Evolutionary conservation across 2,113 vertebrate genomes (phyloP).

Genomic region (Marmota flaviventris): DNA sequence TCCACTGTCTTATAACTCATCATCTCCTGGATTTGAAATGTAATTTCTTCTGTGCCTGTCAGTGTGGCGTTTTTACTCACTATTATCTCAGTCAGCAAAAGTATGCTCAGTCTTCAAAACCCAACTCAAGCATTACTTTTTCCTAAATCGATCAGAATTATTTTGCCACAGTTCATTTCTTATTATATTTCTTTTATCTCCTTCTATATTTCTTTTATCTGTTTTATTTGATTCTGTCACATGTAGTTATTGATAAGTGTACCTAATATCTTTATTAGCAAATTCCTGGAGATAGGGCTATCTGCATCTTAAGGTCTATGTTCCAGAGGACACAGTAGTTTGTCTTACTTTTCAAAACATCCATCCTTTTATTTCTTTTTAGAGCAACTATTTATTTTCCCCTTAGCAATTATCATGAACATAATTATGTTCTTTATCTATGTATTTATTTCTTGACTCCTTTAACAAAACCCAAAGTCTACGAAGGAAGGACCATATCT

Average conservation of each 20-base stretch:
- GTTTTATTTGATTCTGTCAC: background rate
- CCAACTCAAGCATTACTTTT: background rate
- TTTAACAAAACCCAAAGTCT: background rate
- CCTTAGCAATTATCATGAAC: background rate
- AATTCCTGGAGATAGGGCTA: background rate
- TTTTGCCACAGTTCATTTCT: background rate
- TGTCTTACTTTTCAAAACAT: background rate
- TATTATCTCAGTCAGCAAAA: background rate
- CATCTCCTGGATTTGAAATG: background rate
- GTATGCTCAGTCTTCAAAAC: background rate
- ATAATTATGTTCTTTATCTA: background rate
- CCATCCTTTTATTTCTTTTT: background rate
- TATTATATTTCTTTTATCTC: background rate
- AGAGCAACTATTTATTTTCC: background rate
- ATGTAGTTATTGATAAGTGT: background rate
- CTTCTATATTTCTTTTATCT: background rate
- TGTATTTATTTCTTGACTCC: background rate
- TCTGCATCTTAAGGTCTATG: background rate
- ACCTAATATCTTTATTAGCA: background rate
- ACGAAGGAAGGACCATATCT: background rate
- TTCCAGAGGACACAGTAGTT: background rate
- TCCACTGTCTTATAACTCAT: background rate
- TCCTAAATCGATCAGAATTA: background rate
- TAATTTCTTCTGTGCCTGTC: background rate
- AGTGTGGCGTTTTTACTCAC: background rate